These are phyloP conservation scores for Leuciscus idus DNA, from an alignment of 2,113 vertebrate genomes.

Conservation along the genomic window DNA sequence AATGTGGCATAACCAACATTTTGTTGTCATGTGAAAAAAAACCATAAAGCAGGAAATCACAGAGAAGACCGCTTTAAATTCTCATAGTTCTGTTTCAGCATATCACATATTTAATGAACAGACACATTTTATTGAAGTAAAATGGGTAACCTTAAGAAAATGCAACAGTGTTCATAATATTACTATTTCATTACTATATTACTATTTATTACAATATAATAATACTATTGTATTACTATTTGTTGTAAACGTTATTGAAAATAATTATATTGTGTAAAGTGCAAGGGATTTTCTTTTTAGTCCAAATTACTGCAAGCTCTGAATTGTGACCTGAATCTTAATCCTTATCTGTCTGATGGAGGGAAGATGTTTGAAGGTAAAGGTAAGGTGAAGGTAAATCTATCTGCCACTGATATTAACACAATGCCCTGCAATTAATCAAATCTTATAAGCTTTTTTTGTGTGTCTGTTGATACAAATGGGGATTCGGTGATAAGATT, in stretches of 20 bases:
- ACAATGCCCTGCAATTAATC: conserved; percentile 23
- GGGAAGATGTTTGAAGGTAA: not conserved
- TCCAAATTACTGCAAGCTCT: not conserved
- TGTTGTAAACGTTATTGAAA: not conserved
- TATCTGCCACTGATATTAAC: not conserved
- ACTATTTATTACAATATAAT: too few relatives aligned
- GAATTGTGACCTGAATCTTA: not conserved
- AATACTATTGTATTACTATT: too few relatives aligned
- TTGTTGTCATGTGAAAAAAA: not conserved
- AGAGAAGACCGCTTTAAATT: not conserved
- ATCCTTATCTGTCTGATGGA: not conserved
- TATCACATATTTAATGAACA: not conserved
- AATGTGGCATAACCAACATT: too few relatives aligned
- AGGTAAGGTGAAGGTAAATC: not conserved
- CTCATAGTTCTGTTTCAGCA: not conserved
- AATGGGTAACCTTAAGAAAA: not conserved
- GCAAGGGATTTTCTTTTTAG: not conserved
- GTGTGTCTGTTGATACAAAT: conserved; percentile 37
- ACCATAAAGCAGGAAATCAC: not conserved
- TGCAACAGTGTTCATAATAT: not conserved
- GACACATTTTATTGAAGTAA: not conserved
- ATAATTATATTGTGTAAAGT: not conserved
- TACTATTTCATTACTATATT: too few relatives aligned
- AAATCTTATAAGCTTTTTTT: not conserved
- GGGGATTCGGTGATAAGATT: conserved; percentile 6